Base-by-base conservation (phyloP, 2,888 invertebrate genomes). In the Eupithecia insigniata region DNA sequence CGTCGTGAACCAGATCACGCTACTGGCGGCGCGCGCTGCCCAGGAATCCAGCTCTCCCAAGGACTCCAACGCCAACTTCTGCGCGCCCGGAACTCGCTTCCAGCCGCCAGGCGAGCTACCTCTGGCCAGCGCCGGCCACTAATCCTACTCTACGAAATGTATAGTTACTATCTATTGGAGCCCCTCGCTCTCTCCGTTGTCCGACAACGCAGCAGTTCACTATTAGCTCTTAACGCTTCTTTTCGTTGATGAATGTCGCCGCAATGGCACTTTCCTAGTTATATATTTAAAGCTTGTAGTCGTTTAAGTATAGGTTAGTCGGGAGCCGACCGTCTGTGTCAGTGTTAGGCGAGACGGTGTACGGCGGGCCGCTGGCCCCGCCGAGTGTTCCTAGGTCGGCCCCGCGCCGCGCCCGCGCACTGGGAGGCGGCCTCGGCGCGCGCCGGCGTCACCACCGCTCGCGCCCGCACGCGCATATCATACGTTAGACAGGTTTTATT, bases 1-100 rank as follows among this genome's bases (percentile, higher is more conserved):
- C 90, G 97, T 97, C 78, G 97, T 97, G 76, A 97, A 97, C 89
- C 97, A 97, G 92, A 97, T 97, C 84, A 97, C 97, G 76, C 92
- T 97, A 80, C 90, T 97, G 85, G 97, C 97, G 72, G 97, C 97
- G 28, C 95, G 96, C 80, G 96, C 97, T n/a, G 96, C 96, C 65
- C 96, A 96, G 82, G 96, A 96, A 77, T 88, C 95, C 79, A 90
- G 89, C 60, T 74, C 90, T 61, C 87, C 93, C 60, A 92, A 93
- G 80, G 96, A 96, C 83, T 93, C 96, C 70, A 95, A 94, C 89
- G 95, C 95, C 79, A 94, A 92, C 91, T 95, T 95, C 88, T 95
- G 95, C 87, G 95, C 90, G 80, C 95, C 95, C 61, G 95, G 95
- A 71, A 92, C 95, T 65, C 95, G 95, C 83, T 96, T 95, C 87